Percentiles rank a stretch among this genome's conserved stretches.
These are phyloP conservation scores for Agrotis puta DNA, from an alignment of 2,888 invertebrate species.

Conservation along the genomic window DNA sequence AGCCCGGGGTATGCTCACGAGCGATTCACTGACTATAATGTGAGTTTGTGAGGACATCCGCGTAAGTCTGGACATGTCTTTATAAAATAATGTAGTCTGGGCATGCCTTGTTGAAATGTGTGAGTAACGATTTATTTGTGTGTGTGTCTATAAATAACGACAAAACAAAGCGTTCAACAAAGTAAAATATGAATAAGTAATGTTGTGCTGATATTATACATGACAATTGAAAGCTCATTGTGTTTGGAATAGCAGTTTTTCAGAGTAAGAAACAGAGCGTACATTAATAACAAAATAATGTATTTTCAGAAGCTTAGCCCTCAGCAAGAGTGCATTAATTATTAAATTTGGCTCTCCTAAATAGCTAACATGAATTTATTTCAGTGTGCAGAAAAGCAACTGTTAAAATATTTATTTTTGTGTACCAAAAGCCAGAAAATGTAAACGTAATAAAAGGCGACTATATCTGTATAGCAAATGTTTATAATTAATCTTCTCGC, in stretches of 20 bases:
- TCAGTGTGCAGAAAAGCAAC: slow-evolving; percentile 10
- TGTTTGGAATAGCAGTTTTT: slow-evolving; percentile 18
- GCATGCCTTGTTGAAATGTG: slow-evolving; percentile 7
- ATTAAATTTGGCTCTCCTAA: slow-evolving; percentile 23
- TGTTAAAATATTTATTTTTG: slow-evolving; percentile 36
- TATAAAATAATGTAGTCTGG: slow-evolving; percentile 3
- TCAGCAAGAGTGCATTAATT: slow-evolving; percentile 47
- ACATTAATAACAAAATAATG: slow-evolving; percentile 28
- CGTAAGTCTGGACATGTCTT: slow-evolving; percentile 14
- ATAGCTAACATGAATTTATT: slow-evolving; percentile 20
- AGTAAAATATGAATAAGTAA: slow-evolving; percentile 8
- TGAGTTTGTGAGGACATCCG: slow-evolving; percentile 24
- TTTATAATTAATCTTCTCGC: slow-evolving; percentile 27
- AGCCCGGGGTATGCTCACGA: slow-evolving; percentile 51
- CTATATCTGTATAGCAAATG: slow-evolving; percentile 31
- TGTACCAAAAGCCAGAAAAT: slow-evolving; percentile 9
- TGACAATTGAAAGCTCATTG: slow-evolving; percentile 22
- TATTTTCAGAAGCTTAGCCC: slow-evolving; percentile 29
- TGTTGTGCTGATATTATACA: slow-evolving; percentile 1
- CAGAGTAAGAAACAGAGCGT: slow-evolving; percentile 18
- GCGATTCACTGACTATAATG: slow-evolving; percentile 40
- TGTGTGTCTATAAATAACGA: background rate
- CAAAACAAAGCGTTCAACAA: background rate
- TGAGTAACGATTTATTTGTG: background rate
- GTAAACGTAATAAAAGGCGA: slow-evolving; percentile 7